phyloP scores from a whole-genome alignment of 2,797 vertebrate genomes.

The Cirrhinus molitorella region DNA sequence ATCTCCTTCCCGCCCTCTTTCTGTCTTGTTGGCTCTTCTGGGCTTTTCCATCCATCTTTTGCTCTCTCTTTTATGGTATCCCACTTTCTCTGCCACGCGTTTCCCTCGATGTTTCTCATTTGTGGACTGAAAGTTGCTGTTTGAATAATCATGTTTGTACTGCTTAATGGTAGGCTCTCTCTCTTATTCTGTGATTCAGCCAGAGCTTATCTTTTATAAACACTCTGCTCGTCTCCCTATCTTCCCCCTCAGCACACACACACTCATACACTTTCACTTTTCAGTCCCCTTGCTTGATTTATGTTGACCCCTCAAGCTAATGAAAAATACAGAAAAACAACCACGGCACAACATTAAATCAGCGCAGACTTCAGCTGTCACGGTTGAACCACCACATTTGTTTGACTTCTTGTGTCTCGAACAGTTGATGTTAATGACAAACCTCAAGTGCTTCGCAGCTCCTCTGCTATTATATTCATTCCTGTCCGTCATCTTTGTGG shows the following conservation, averaged over 20 bases:
- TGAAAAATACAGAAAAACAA: constrained; percentile 59
- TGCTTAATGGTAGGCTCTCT: constrained; percentile 80
- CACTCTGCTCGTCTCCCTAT: constrained; percentile 67
- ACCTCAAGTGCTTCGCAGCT: constrained; percentile 36
- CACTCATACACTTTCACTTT: constrained; percentile 13
- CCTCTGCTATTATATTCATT: constrained; percentile 43
- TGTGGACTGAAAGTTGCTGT: constrained; percentile 78
- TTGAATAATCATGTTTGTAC: constrained; percentile 85
- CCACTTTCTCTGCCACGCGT: constrained; percentile 53
- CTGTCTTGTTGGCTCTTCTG: background rate
- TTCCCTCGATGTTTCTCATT: constrained; percentile 70
- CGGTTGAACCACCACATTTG: constrained; percentile 2
- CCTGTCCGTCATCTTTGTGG: constrained; percentile 32
- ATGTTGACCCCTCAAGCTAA: constrained; percentile 63
- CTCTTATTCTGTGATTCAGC: constrained; percentile 76
- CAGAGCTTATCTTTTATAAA: constrained; percentile 81
- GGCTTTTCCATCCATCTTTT: constrained; percentile 71
- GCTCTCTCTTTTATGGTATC: constrained; percentile 55
- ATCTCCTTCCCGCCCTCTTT: constrained; percentile 57
- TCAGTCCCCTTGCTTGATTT: constrained; percentile 49
- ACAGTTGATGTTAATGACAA: constrained; percentile 34
- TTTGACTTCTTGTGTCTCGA: constrained; percentile 28
- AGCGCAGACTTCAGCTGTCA: constrained; percentile 31
- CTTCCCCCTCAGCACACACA: constrained; percentile 19
- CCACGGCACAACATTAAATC: constrained; percentile 42